phyloP scores from a whole-genome alignment of 2,797 vertebrate genomes.

The Lagorchestes hirsutus region DNA sequence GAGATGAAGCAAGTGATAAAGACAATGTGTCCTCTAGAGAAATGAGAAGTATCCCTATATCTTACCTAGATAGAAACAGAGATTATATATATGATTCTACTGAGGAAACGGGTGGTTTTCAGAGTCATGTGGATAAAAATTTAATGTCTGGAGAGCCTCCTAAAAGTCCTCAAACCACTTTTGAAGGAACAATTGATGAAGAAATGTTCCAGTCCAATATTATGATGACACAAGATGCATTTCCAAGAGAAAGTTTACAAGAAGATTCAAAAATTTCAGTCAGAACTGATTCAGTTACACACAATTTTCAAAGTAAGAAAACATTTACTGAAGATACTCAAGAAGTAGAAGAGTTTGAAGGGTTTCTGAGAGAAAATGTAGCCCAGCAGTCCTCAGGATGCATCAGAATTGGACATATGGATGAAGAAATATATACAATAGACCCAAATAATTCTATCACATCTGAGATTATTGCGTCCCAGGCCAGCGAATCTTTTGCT shows the following conservation, averaged over 20 bases:
- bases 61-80: slow-evolving; percentile 18
- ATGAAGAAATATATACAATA: slow-evolving; percentile 48
- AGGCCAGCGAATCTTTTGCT: slow-evolving; percentile 57
- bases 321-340: slow-evolving; percentile 80
- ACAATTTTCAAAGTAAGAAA: slow-evolving; percentile 51
- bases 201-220: slow-evolving; percentile 61
- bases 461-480: slow-evolving; percentile 38
- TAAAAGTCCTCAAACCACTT: slow-evolving; percentile 39
- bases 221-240: slow-evolving; percentile 47
- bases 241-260: slow-evolving; percentile 48
- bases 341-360: slow-evolving; percentile 86
- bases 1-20: slow-evolving; percentile 87
- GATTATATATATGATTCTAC: slow-evolving; percentile 19
- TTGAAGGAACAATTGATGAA: slow-evolving; percentile 34
- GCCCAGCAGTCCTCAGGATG: slow-evolving; percentile 44
- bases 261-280: not conserved
- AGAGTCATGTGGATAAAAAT: slow-evolving; percentile 79
- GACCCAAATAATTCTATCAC: slow-evolving; percentile 18
- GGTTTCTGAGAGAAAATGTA: slow-evolving; percentile 82
- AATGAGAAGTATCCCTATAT: not conserved
- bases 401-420: slow-evolving; percentile 18
- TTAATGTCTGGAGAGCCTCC: slow-evolving; percentile 64
- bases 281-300: not conserved
- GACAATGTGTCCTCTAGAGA: slow-evolving; percentile 80
- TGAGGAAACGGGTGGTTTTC: slow-evolving; percentile 7